Evolutionary conservation across 2,113 vertebrate genomes (phyloP).

Genomic region (Cinclus mexicanus): DNA sequence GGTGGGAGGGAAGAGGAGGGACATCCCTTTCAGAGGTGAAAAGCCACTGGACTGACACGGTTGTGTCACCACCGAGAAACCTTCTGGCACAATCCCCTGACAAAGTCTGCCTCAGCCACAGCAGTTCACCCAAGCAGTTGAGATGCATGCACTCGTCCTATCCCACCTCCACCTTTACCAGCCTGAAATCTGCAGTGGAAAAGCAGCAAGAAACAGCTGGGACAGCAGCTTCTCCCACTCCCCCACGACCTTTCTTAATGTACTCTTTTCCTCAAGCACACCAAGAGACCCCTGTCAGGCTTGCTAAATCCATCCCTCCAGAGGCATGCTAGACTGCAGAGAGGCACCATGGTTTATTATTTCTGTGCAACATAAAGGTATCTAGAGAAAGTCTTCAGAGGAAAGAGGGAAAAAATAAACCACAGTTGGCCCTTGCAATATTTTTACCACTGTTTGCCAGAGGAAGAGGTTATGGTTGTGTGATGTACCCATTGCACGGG

Average conservation of each 20-base stretch:
- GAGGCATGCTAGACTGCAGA: neutral
- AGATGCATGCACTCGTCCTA: neutral
- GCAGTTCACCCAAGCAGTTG: neutral
- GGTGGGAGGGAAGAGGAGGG: neutral
- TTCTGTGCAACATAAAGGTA: neutral
- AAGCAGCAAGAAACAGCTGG: neutral
- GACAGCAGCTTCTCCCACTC: neutral
- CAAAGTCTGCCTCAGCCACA: neutral
- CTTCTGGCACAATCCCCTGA: neutral
- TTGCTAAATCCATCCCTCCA: neutral
- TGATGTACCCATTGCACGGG: neutral
- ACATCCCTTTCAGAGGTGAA: neutral
- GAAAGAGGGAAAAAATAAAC: neutral
- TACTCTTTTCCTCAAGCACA: neutral
- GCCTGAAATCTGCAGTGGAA: neutral
- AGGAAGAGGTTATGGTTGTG: slow-evolving; percentile 7
- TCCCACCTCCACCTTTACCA: neutral
- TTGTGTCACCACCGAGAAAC: neutral
- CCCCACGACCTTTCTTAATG: fast-evolving
- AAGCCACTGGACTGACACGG: neutral
- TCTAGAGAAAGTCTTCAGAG: neutral
- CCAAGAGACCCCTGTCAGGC: fast-evolving
- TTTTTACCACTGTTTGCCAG: neutral
- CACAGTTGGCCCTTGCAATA: neutral
- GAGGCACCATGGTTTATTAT: neutral